phyloP scores from a whole-genome alignment of 2,888 invertebrate genomes.

The Drosophila atripex region DNA sequence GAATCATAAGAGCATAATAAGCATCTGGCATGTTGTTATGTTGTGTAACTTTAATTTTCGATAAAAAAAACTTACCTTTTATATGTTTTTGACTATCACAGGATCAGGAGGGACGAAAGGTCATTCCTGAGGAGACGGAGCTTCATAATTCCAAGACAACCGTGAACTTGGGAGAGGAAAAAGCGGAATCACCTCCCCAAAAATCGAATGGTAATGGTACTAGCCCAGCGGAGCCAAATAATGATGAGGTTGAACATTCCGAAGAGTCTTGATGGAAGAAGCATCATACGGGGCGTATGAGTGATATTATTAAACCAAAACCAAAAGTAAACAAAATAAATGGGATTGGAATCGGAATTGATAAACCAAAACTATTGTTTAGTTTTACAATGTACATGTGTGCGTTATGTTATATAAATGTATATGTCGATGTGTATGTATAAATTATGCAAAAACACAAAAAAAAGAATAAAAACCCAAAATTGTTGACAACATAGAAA shows the following conservation, averaged over 20 bases:
- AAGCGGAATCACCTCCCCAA: constrained; percentile 20
- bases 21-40: constrained; percentile 17
- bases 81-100: constrained; percentile 38
- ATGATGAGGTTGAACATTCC: constrained; percentile 64
- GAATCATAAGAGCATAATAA: constrained; percentile 14
- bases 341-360: constrained; percentile 13
- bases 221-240: constrained; percentile 44
- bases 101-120: constrained; percentile 85
- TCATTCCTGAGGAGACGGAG: constrained; percentile 87
- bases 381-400: constrained; percentile 39
- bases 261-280: constrained; percentile 38
- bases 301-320: constrained; percentile 71
- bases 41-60: background rate
- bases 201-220: constrained; percentile 71
- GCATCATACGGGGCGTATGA: constrained; percentile 58
- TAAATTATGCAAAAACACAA: constrained; percentile 44
- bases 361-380: constrained; percentile 38
- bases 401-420: constrained; percentile 52
- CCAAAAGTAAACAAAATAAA: constrained; percentile 23
- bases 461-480: constrained; percentile 39
- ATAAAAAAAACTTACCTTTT: constrained; percentile 3
- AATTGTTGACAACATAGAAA: constrained; percentile 33
- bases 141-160: constrained; percentile 73
- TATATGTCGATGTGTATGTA: constrained; percentile 33
- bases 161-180: constrained; percentile 59